These are phyloP conservation scores for Cynopterus sphinx DNA, from an alignment of 2,797 vertebrate species.

Conservation along the genomic window DNA sequence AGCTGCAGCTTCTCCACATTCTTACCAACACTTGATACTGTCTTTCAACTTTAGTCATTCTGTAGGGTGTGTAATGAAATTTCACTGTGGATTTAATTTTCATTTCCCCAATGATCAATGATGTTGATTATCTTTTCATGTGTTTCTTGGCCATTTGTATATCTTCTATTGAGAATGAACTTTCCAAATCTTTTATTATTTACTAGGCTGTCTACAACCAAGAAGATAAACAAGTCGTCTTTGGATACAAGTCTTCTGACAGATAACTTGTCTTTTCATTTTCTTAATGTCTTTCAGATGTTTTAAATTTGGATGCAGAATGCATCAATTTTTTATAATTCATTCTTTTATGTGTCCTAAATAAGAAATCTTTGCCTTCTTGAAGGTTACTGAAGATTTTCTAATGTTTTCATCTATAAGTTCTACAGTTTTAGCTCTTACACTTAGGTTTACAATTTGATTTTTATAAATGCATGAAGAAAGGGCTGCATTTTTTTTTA, in stretches of 20 bases:
- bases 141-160: not conserved
- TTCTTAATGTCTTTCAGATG: not conserved
- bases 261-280: not conserved
- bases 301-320: not conserved
- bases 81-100: not conserved
- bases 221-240: not conserved
- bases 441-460: not conserved
- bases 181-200: not conserved
- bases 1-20: not conserved
- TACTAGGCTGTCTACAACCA: not conserved
- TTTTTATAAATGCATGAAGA: not conserved
- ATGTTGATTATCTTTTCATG: not conserved
- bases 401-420: not conserved
- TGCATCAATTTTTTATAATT: conserved; percentile 4
- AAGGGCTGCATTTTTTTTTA: too few relatives aligned
- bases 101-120: not conserved
- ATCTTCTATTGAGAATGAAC: not conserved
- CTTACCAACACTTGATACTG: not conserved
- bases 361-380: not conserved
- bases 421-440: not conserved
- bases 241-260: not conserved
- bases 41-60: not conserved
- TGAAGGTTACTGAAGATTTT: not conserved
- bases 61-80: not conserved
- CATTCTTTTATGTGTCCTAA: not conserved